A percentile compares a stretch with the other conserved stretches of the same genome.
These are phyloP conservation scores for Exocentrus adspersus DNA, from an alignment of 2,888 invertebrate species.

Conservation along the genomic window DNA sequence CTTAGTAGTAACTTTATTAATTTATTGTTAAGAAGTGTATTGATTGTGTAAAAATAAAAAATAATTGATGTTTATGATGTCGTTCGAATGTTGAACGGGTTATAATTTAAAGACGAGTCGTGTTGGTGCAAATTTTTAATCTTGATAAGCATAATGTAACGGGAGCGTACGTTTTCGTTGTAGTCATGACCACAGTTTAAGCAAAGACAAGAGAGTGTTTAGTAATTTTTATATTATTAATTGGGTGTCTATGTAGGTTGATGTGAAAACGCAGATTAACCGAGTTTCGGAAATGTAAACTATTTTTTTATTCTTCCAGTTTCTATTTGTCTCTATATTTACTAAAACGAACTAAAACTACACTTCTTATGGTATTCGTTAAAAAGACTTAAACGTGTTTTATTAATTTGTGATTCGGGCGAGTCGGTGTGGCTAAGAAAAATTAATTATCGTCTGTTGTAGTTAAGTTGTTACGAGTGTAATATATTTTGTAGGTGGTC, in stretches of 20 bases:
- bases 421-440: too few species aligned
- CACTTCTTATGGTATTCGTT: too few species aligned
- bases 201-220: background rate
- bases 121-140: background rate
- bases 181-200: constrained; percentile 14
- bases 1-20: constrained; percentile 1
- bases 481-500: constrained; percentile 12
- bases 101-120: background rate
- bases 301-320: too few species aligned
- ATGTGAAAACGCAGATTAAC: constrained; percentile 4
- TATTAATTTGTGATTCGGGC: background rate
- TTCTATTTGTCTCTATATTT: background rate
- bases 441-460: too few species aligned
- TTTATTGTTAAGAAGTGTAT: constrained; percentile 9
- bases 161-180: background rate
- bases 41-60: background rate
- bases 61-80: background rate
- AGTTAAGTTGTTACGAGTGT: background rate
- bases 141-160: background rate
- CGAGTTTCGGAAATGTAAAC: background rate
- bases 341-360: background rate
- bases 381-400: background rate
- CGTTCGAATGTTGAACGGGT: background rate
- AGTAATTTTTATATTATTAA: constrained; percentile 22
- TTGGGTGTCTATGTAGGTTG: constrained; percentile 11